Evolutionary conservation across 2,888 invertebrate genomes (phyloP).

Genomic region (Globia sparganii): DNA sequence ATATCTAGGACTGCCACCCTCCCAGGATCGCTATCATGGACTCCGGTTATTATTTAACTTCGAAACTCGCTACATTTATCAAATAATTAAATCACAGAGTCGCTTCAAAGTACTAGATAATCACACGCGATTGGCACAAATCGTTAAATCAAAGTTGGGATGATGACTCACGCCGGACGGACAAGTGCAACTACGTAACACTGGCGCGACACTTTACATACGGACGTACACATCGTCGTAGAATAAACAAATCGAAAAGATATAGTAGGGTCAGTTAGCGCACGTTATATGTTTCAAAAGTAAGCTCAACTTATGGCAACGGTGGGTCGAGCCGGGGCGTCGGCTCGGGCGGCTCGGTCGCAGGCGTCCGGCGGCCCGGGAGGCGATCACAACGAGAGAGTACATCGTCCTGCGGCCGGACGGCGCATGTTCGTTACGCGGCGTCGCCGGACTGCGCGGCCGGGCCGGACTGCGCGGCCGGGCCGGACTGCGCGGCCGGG

Average conservation of each 20-base stretch:
- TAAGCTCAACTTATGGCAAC: constrained; percentile 55
- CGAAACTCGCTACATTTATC: constrained; percentile 63
- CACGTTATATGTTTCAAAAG: constrained; percentile 44
- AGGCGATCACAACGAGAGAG: constrained; percentile 38
- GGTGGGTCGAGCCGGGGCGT: constrained; percentile 19
- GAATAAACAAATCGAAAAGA: constrained; percentile 49
- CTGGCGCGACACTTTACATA: constrained; percentile 42
- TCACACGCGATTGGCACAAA: constrained; percentile 73
- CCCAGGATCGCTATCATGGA: constrained; percentile 61
- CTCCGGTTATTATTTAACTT: constrained; percentile 62
- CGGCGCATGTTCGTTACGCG: constrained; percentile 54
- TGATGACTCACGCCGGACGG: constrained; percentile 59
- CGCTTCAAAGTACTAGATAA: constrained; percentile 69
- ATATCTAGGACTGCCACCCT: constrained; percentile 70
- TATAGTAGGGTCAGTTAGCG: constrained; percentile 45
- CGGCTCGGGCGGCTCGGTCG: constrained; percentile 16
- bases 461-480: constrained; percentile 10
- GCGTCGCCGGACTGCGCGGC: constrained; percentile 37
- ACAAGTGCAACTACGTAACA: constrained; percentile 51
- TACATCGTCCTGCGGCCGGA: constrained; percentile 43
- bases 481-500: constrained; percentile 9
- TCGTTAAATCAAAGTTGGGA: constrained; percentile 61
- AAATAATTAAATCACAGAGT: constrained; percentile 74
- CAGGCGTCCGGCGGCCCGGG: constrained; percentile 34
- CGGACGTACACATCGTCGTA: constrained; percentile 45